These are phyloP conservation scores for Zaprionus lachaisei DNA, from an alignment of 1,140 invertebrate species.

Conservation along the genomic window DNA sequence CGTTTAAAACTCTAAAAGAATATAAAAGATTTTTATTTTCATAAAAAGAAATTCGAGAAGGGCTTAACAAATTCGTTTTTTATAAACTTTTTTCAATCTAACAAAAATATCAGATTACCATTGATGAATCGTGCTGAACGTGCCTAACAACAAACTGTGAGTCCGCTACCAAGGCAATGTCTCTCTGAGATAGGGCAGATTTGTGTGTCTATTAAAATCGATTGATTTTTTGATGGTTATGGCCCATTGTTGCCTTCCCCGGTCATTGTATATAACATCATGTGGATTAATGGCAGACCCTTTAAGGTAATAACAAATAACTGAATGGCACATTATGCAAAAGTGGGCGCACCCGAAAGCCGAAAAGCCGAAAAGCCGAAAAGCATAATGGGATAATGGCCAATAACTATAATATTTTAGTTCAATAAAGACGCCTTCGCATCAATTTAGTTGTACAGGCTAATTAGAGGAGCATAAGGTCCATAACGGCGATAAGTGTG, in stretches of 20 bases:
- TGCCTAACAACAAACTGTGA: background rate
- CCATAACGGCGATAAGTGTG: background rate
- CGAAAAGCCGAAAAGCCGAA: background rate
- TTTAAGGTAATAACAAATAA: slow-evolving; percentile 79
- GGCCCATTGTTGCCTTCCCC: slow-evolving; percentile 17
- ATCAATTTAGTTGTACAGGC: slow-evolving; percentile 7
- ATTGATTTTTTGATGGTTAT: slow-evolving; percentile 61
- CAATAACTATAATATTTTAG: slow-evolving; percentile 17
- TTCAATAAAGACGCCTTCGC: background rate
- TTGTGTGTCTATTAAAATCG: slow-evolving; percentile 66
- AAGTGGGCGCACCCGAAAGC: slow-evolving; percentile 46
- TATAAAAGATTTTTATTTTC: background rate
- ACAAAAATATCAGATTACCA: background rate
- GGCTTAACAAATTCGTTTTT: background rate
- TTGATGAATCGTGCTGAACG: background rate
- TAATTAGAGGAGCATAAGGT: background rate
- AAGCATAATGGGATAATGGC: slow-evolving; percentile 51
- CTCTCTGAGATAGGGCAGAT: background rate
- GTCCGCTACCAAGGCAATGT: background rate
- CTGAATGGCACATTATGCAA: slow-evolving; percentile 67
- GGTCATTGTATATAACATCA: slow-evolving; percentile 31
- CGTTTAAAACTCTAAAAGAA: background rate
- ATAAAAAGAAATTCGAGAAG: background rate
- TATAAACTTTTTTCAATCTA: background rate
- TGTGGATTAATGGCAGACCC: slow-evolving; percentile 60